Evolutionary conservation across 2,113 vertebrate species (phyloP).

Genomic region (Pipra filicauda): DNA sequence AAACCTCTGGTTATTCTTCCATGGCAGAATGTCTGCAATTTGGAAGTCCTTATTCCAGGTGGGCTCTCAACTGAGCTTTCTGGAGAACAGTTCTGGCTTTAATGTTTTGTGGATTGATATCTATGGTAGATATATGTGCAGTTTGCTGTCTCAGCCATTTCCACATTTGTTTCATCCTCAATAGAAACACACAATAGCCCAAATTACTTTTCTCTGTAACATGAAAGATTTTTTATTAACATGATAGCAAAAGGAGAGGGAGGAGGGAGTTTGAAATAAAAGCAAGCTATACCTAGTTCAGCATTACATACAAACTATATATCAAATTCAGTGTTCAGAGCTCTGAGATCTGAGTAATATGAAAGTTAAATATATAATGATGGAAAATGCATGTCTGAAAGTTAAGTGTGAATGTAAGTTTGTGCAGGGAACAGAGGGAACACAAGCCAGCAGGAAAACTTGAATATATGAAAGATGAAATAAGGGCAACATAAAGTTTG

Average conservation of each 20-base stretch:
- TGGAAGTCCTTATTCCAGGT: accelerated
- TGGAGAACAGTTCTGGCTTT: neutral
- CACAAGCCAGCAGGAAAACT: neutral
- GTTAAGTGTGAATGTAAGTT: neutral
- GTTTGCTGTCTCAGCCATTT: neutral
- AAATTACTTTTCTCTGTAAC: neutral
- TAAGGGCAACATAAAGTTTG: neutral
- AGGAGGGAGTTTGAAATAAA: neutral
- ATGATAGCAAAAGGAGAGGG: neutral
- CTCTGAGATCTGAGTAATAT: neutral
- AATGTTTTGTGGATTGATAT: neutral
- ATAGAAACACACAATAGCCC: neutral
- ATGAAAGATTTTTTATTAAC: neutral
- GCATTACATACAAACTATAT: neutral
- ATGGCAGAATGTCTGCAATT: neutral
- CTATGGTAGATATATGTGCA: neutral
- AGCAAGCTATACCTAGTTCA: neutral
- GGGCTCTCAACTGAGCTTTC: neutral
- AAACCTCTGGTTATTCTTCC: neutral
- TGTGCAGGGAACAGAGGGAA: neutral
- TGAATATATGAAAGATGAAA: neutral
- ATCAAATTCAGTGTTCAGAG: neutral
- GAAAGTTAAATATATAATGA: neutral
- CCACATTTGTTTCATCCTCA: neutral
- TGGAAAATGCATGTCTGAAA: neutral